A percentile compares a stretch with the other conserved stretches of the same genome.
These are phyloP conservation scores for Lithophane socia DNA, from an alignment of 2,888 invertebrate species.

Conservation along the genomic window DNA sequence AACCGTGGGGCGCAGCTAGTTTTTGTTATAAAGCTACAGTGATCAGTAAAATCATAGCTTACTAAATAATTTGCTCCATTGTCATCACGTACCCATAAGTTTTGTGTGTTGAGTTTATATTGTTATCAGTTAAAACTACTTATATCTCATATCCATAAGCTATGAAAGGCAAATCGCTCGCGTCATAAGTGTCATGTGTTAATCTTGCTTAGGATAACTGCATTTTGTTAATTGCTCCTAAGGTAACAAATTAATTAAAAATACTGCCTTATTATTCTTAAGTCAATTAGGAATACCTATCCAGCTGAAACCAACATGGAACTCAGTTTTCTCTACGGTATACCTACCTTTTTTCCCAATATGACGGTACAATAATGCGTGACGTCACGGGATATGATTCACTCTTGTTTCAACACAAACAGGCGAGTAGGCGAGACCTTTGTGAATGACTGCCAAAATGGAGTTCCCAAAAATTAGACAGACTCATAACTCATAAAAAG, in stretches of 20 bases:
- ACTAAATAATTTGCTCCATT: not conserved
- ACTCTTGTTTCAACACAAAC: not conserved
- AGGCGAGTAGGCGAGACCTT: not conserved
- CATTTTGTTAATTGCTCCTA: not conserved
- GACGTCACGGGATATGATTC: slow-evolving; percentile 55
- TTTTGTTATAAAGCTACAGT: too few species aligned
- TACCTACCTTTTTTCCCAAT: not conserved
- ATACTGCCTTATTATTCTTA: too few species aligned
- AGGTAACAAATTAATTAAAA: too few species aligned
- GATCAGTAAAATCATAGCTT: not conserved
- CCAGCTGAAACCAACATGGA: not conserved
- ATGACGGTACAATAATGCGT: not conserved
- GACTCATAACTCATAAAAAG: not conserved
- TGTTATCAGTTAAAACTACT: not conserved
- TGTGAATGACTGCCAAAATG: not conserved
- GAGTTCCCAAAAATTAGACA: slow-evolving; percentile 3
- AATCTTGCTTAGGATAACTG: not conserved
- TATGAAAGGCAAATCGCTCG: not conserved
- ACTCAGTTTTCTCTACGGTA: not conserved
- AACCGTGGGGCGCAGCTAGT: too few species aligned
- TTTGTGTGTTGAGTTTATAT: not conserved
- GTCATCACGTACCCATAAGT: not conserved
- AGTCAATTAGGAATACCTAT: not conserved
- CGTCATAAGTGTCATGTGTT: not conserved
- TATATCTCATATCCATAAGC: not conserved